phyloP scores from a whole-genome alignment of 1,140 invertebrate genomes.

The Spodoptera frugiperda region DNA sequence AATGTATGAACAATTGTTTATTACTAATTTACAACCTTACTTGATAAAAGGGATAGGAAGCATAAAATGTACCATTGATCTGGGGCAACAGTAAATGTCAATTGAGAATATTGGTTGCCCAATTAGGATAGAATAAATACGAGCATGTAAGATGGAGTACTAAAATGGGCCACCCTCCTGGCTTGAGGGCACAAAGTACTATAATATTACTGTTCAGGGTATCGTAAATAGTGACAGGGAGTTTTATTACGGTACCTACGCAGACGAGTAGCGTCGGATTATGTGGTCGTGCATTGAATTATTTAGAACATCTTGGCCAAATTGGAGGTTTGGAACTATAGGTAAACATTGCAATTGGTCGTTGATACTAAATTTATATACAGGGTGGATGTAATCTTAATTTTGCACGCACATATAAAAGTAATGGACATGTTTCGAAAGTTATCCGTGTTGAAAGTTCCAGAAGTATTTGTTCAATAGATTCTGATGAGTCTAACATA shows the following conservation, averaged over 20 bases:
- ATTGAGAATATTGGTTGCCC: conserved; percentile 28
- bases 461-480: no score
- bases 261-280: not conserved
- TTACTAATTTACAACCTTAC: not conserved
- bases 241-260: conserved; percentile 5
- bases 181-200: not conserved
- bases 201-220: not conserved
- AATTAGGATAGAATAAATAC: conserved; percentile 14
- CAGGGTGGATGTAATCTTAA: no score
- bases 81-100: conserved; percentile 25
- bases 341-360: no score
- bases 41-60: not conserved
- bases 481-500: no score
- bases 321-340: no score
- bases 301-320: not conserved
- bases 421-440: no score
- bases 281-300: not conserved
- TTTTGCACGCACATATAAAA: no score
- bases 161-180: not conserved
- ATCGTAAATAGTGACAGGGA: conserved; percentile 10
- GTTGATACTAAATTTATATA: no score
- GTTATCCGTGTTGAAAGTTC: no score
- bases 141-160: not conserved
- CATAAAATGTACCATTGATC: conserved; percentile 23
- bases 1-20: conserved; percentile 16